These are phyloP conservation scores for Axinella damicornis DNA, from an alignment of 37 sponge, comb jelly and placozoan genomes.

Conservation along the genomic window DNA sequence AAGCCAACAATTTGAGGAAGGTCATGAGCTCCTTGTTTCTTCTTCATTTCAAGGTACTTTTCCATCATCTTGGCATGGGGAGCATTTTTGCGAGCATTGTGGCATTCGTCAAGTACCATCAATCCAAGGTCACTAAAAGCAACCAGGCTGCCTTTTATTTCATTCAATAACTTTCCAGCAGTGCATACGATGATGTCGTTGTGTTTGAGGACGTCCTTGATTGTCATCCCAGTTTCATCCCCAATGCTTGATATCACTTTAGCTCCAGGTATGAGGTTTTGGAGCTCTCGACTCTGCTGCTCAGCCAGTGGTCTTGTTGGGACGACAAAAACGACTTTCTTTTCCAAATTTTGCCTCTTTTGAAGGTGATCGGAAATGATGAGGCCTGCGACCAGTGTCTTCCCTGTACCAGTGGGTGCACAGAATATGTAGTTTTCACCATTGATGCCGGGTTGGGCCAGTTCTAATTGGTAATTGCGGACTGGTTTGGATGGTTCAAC, in stretches of 20 bases:
- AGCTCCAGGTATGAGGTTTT: slow-evolving; percentile 17
- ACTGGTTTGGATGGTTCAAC: neutral
- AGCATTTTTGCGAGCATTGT: slow-evolving; percentile 67
- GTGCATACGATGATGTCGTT: slow-evolving; percentile 76
- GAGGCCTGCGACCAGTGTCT: slow-evolving; percentile 61
- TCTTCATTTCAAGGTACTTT: slow-evolving; percentile 51
- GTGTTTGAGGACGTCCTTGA: neutral
- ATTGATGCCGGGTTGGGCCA: slow-evolving; percentile 62
- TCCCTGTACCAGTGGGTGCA: slow-evolving; percentile 80
- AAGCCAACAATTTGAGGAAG: slow-evolving; percentile 76
- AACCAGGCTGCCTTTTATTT: slow-evolving; percentile 16
- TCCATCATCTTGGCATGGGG: slow-evolving; percentile 68
- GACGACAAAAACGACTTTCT: slow-evolving; percentile 63
- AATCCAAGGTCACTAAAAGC: slow-evolving; percentile 53
- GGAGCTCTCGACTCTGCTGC: slow-evolving; percentile 61
- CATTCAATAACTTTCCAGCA: slow-evolving; percentile 64
- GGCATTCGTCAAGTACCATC: slow-evolving; percentile 93
- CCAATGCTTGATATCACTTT: slow-evolving; percentile 36
- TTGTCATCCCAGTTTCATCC: neutral
- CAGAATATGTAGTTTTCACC: slow-evolving; percentile 65
- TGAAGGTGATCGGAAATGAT: slow-evolving; percentile 57
- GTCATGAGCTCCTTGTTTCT: neutral
- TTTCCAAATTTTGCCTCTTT: neutral
- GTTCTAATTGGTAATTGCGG: slow-evolving; percentile 59
- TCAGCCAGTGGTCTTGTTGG: slow-evolving; percentile 65